Base-by-base conservation (phyloP, 1,140 invertebrate genomes). In the Odontomachus brunneus region DNA sequence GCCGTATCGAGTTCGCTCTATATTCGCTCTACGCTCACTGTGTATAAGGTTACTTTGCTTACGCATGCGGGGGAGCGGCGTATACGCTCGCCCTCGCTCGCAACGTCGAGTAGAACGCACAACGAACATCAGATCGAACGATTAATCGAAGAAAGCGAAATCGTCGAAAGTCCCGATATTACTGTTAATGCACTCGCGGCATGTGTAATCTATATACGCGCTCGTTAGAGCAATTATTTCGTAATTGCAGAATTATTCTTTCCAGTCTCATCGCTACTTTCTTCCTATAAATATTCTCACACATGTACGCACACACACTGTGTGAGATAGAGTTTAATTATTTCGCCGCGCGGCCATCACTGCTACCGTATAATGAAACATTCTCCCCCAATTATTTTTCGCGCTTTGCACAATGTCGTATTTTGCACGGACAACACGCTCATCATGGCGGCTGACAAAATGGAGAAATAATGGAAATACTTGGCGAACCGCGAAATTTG, bases 1-100 rank as follows among this genome's bases (percentile, higher is more conserved):
- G 60, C 53, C 59, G 80, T 87, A 84, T 87, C 86, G 67, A 22
- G 74, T 87, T 87, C 81, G 38, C 63, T 65, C 38, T 80, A 80
- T 80, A 80, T 80, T 80, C 51, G 49, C 14, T 78, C 55, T 78
- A 57, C 38, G 38, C 55, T 78, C 24, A 19, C 65, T 57, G 48
- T 73, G 29, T 55, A 49, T 86, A 74, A 75, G 76, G 57, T 78
- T 73, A 73, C 48, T 5, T n/a, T 17, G 69, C 15, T 69, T 53
- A 22, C 15, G 44, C 53, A 60, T 60, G 26, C 24, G 29, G 49
- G 17, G 24, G n/a, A n/a, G 29, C 51, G 38, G 38, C 9, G 38
- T 11, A 44, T 11, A 29, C n/a, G 29, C 26, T 55, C 22, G 11
- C 29, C 29, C 66, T 44, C 15, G n/a, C 33, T 44, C 38, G 12